Base-by-base conservation (phyloP, 2,113 vertebrate species). In the Verasper variegatus region DNA sequence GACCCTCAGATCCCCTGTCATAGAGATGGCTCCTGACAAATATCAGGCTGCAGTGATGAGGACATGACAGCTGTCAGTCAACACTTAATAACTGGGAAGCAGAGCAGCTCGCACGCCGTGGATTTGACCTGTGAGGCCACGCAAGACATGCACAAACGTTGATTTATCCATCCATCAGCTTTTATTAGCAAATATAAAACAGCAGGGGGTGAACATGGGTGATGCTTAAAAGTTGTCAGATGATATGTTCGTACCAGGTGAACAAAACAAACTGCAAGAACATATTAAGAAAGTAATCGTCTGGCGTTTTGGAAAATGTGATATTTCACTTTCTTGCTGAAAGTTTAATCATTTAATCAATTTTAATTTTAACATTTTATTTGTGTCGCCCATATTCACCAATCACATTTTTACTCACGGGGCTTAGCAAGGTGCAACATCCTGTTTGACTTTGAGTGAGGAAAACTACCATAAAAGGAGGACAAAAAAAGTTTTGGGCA, bases 1-100 rank as follows among this genome's bases (percentile, higher is more conserved):
- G 86, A 79, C 74, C 86, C 88, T 88, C 81, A 86, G 86, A 91
- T 90, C 87, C 86, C 89, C 90, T 81, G 90, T 93, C 93, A 93
- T 55, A 86, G 74, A 86, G 82, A 91, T 80, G 86, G 82, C 84
- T 84, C 89, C 89, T 93, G 93, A 94, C 88, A 91, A 92, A 92
- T 84, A 94, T 90, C 92, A 91, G 83, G 87, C 69, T 78, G 82
- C 78, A 72, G 82, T 80, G 79, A 86, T 65, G 83, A 86, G 76
- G 86, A 94, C 91, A 91, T 92, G 94, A 92, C 93, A 94, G 92
- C 92, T 93, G 93, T 88, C 93, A 92, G 60, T 94, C 93, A 93
- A 81, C 75, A 57, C 71, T 62, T 86, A 83, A 82, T 83, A 85
- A 90, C 85, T 24, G 86, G 65, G 79, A 88, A 84, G 86, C 72